Evolutionary conservation across 2,888 invertebrate genomes (phyloP).

Genomic region (Pecten maximus): DNA sequence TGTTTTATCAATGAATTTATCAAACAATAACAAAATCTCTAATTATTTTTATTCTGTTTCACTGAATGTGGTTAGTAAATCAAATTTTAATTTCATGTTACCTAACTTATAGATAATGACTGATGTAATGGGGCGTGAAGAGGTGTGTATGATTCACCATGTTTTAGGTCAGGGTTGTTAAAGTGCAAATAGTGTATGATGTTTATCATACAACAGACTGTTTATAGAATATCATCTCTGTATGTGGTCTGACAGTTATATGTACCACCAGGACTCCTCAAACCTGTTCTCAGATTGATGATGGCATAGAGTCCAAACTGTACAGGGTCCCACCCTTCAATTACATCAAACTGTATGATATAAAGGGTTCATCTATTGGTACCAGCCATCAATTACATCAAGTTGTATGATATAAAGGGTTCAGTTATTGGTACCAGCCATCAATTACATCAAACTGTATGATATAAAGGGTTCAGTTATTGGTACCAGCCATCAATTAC

Average conservation of each 20-base stretch:
- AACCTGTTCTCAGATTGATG: not conserved
- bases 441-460: too few relatives aligned
- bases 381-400: too few relatives aligned
- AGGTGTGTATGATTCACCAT: not conserved
- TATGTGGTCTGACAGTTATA: slow-evolving; percentile 27
- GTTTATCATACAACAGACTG: slow-evolving; percentile 11
- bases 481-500: too few relatives aligned
- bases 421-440: too few relatives aligned
- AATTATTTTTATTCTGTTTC: not conserved
- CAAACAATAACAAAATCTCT: too few relatives aligned
- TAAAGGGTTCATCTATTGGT: too few relatives aligned
- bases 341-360: too few relatives aligned
- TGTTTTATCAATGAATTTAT: too few relatives aligned
- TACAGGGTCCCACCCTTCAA: not conserved
- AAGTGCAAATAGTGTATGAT: not conserved
- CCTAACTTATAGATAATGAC: not conserved
- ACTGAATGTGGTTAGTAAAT: not conserved
- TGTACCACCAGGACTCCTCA: not conserved
- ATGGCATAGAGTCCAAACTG: not conserved
- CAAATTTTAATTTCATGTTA: not conserved
- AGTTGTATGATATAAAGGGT: too few relatives aligned
- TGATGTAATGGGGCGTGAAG: not conserved
- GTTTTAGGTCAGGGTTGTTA: not conserved
- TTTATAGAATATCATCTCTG: not conserved
- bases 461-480: too few relatives aligned